Conservation (phyloP, 2,797 vertebrate genomes). For the Cossypha niveicapilla region DNA sequence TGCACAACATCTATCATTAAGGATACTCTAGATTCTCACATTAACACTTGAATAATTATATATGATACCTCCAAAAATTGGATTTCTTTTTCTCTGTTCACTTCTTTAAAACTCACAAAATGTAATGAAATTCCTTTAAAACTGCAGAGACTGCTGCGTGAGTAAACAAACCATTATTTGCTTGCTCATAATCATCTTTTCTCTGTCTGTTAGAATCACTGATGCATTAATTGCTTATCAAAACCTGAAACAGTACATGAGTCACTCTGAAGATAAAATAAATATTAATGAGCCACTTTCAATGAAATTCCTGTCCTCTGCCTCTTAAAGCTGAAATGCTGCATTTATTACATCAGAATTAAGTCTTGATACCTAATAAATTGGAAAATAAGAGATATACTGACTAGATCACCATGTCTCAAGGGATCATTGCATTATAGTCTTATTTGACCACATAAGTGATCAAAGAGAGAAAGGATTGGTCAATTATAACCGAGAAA, state of each 20-base stretch:
- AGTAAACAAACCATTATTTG: conserved; percentile 39
- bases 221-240: conserved; percentile 67
- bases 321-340: conserved; percentile 9
- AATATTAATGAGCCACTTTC: conserved; percentile 68
- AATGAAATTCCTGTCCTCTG: conserved; percentile 23
- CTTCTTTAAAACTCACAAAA: not conserved
- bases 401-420: not conserved
- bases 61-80: not conserved
- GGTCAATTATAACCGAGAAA: not conserved
- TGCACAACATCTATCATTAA: not conserved
- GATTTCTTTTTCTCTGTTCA: not conserved
- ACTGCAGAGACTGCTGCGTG: not conserved
- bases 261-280: conserved; percentile 59
- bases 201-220: conserved; percentile 54
- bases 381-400: not conserved
- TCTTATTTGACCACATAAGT: not conserved
- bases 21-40: not conserved
- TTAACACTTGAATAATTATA: not conserved
- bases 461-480: not conserved
- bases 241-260: conserved; percentile 66
- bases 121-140: conserved; percentile 4
- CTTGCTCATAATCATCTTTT: conserved; percentile 33
- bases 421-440: not conserved
- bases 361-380: not conserved
- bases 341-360: conserved; percentile 6